Base-by-base conservation (phyloP, 1,140 invertebrate genomes). In the Monomorium pharaonis region DNA sequence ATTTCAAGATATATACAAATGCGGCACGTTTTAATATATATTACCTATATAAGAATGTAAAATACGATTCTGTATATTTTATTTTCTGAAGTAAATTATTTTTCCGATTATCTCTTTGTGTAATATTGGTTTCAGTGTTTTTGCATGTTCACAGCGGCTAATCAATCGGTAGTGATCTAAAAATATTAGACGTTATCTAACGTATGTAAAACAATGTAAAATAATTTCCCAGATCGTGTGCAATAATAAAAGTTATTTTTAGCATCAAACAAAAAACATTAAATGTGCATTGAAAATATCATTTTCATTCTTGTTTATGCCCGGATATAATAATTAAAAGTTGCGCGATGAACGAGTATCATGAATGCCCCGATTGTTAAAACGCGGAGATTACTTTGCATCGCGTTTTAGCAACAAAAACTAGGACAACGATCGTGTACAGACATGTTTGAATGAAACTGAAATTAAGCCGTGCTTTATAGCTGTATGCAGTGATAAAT, bases 241-340 rank as follows among this genome's bases (percentile, higher is more conserved):
- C 44, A 67, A 67, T 47, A 67, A 67, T 67, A 67, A 47, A 67
- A 44, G 37, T 67, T 27, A 24, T 47, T 67, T 67, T 27, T 37
- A 24, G 37, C n/a, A 9, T 27, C 6, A 67, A 67, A 67, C 14
- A 3, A 44, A 67, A 67, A 67, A 47, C 24, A 44, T 67, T 67
- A 67, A 67, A 67, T 67, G 12, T 12, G 7, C 37, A 18, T 12
- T 24, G 14, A 47, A 47, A 67, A 67, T 67, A 67, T 37, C 14
- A 47, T 47, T 67, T 67, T 67, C 21, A 44, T 47, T 44, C 37
- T 47, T 44, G 63, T 67, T 67, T 27, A 67, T 47, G 21, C 6
- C 14, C 14, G 37, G 63, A 67, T 67, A 44, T 67, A 67, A 47
- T 67, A 67, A 67, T 67, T 67, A 67, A 67, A 67, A 67, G 63